A percentile compares a stretch with the other conserved stretches of the same genome.
Evolutionary conservation across 2,888 invertebrate species (phyloP).

Genomic region (Fragum whitleyi): DNA sequence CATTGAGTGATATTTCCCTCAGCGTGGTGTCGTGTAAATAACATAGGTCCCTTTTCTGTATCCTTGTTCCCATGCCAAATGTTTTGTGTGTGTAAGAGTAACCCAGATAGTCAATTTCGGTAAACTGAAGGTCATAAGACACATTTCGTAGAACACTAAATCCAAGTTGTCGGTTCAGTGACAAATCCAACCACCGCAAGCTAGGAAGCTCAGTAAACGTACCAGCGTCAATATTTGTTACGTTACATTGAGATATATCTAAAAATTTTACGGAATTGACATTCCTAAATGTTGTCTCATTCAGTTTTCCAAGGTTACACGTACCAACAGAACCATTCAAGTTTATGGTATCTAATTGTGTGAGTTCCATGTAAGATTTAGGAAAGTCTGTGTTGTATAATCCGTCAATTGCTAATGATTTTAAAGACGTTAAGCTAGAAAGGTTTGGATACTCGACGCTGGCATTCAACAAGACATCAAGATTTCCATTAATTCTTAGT

Average conservation of each 20-base stretch:
- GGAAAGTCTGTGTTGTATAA: not conserved
- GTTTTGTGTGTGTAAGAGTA: constrained; percentile 39
- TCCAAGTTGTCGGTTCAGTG: constrained; percentile 42
- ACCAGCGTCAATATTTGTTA: constrained; percentile 14
- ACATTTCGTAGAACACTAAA: constrained; percentile 37
- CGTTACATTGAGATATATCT: not conserved
- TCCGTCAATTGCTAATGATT: constrained; percentile 6
- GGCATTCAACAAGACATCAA: not conserved
- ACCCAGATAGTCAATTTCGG: constrained; percentile 38
- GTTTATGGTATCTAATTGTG: not conserved
- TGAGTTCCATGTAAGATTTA: not conserved
- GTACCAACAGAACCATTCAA: constrained; percentile 1
- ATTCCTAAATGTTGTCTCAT: not conserved
- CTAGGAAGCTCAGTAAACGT: not conserved
- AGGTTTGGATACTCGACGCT: not conserved
- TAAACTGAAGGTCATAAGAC: constrained; percentile 51
- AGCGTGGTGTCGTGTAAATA: constrained; percentile 48
- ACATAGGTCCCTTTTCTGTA: constrained; percentile 41
- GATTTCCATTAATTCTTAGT: not conserved
- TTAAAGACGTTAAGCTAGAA: not conserved
- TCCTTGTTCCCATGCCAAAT: constrained; percentile 37
- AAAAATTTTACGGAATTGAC: not conserved
- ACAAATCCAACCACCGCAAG: constrained; percentile 38
- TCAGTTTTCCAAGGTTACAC: constrained; percentile 2
- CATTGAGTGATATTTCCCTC: constrained; percentile 33